Conservation (phyloP, 2,888 invertebrate species). For the Camptogramma bilineatum region DNA sequence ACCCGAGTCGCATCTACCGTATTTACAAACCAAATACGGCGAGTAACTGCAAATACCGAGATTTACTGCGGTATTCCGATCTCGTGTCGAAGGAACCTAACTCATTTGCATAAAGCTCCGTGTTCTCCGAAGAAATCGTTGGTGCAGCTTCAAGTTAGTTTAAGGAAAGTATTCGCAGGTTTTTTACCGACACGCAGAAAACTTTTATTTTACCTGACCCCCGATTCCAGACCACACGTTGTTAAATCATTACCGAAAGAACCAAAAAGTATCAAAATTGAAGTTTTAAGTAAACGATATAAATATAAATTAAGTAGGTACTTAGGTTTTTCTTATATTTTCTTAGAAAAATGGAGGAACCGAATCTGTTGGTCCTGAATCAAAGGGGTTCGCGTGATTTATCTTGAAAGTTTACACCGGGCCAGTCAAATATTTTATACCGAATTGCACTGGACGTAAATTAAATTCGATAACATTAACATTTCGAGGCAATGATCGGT, state of each 20-base stretch:
- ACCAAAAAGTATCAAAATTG: background rate
- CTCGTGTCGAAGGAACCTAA: constrained; percentile 26
- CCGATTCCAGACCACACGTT: constrained; percentile 25
- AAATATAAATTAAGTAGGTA: background rate
- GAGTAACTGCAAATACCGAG: constrained; percentile 40
- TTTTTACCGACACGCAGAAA: constrained; percentile 36
- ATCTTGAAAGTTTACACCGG: constrained; percentile 41
- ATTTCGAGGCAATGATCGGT: background rate
- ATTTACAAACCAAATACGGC: constrained; percentile 42
- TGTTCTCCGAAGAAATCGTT: constrained; percentile 23
- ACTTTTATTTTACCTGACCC: constrained; percentile 8
- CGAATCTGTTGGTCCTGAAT: background rate
- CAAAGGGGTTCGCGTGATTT: constrained; percentile 38
- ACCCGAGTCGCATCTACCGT: constrained; percentile 35
- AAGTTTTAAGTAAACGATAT: background rate
- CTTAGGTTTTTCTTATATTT: background rate
- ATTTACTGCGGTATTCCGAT: constrained; percentile 21
- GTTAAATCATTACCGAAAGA: background rate
- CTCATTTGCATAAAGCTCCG: constrained; percentile 29
- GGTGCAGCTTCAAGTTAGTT: constrained; percentile 20
- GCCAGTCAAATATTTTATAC: constrained; percentile 30
- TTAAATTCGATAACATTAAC: constrained; percentile 9
- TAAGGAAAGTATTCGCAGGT: constrained; percentile 25
- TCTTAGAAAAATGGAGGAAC: background rate
- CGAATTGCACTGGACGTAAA: constrained; percentile 23